Conservation (phyloP, 2,888 invertebrate genomes). For the Brachyopa scutellaris region DNA sequence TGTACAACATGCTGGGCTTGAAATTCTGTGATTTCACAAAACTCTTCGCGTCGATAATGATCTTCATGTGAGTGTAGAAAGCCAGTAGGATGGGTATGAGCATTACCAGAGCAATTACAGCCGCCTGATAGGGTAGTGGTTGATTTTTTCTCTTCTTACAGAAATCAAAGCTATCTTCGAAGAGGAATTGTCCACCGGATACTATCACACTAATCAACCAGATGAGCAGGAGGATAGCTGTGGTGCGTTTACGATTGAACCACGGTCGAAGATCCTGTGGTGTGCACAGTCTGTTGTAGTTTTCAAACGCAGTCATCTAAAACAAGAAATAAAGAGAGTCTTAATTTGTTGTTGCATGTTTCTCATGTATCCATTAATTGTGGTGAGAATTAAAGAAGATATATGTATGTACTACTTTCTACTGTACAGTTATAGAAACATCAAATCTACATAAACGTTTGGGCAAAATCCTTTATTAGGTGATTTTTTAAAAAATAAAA, state of each 20-base stretch:
- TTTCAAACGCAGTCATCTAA: slow-evolving; percentile 85
- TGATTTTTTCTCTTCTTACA: slow-evolving; percentile 84
- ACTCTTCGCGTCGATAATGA: slow-evolving; percentile 83
- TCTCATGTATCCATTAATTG: slow-evolving; percentile 8
- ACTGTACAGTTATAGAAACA: slow-evolving; percentile 10
- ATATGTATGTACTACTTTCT: slow-evolving; percentile 7
- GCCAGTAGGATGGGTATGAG: slow-evolving; percentile 84
- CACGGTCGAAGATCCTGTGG: slow-evolving; percentile 80
- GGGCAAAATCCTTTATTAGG: slow-evolving; percentile 16
- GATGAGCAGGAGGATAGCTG: slow-evolving; percentile 83
- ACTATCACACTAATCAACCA: slow-evolving; percentile 84
- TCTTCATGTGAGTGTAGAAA: slow-evolving; percentile 83
- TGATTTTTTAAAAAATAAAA: background rate
- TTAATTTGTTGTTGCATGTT: background rate
- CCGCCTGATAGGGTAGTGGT: slow-evolving; percentile 84
- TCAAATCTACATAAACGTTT: slow-evolving; percentile 23
- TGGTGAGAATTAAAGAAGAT: slow-evolving; percentile 12
- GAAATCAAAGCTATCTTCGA: slow-evolving; percentile 86
- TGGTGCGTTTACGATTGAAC: slow-evolving; percentile 81
- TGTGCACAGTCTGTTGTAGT: slow-evolving; percentile 85
- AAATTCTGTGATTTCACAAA: slow-evolving; percentile 84
- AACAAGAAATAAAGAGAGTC: slow-evolving; percentile 30
- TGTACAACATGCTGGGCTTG: slow-evolving; percentile 85
- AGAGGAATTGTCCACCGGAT: slow-evolving; percentile 85
- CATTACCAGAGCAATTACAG: slow-evolving; percentile 84